Conservation (phyloP, 30 jellyfish, hydroid and myxozoan species). For the Rhopilema esculentum region DNA sequence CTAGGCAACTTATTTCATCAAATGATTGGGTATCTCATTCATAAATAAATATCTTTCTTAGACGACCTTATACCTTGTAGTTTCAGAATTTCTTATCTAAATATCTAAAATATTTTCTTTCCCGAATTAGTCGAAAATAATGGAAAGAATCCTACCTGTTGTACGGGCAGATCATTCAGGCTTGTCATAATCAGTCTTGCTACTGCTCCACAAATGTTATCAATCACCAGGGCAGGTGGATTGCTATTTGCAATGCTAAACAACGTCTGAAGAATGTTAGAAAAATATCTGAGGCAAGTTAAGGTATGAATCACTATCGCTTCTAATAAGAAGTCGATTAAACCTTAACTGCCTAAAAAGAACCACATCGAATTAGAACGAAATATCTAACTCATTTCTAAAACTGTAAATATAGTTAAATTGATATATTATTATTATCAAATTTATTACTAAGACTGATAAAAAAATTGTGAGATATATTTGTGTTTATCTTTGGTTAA, state of each 20-base stretch:
- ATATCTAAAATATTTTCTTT: background rate
- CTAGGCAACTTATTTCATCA: background rate
- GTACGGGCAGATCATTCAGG: conserved; percentile 68
- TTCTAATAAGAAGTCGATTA: background rate
- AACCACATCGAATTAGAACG: background rate
- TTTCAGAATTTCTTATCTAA: no score
- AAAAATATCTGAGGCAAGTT: conserved; percentile 43
- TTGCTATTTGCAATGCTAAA: conserved; percentile 32
- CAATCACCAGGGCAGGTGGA: conserved; percentile 72
- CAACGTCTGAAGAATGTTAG: conserved; percentile 66
- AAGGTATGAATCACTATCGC: background rate
- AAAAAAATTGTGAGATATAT: no score
- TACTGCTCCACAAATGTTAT: conserved; percentile 90
- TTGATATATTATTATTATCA: no score
- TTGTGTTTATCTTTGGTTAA: no score
- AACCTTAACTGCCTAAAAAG: background rate
- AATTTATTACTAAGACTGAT: no score
- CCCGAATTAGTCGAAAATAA: background rate
- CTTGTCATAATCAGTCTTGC: conserved; percentile 76
- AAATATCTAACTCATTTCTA: no score
- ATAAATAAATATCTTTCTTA: background rate
- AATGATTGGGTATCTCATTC: no score
- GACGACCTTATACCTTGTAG: no score
- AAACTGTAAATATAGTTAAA: no score
- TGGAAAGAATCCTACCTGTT: conserved; percentile 69